Base-by-base conservation (phyloP, 2,113 vertebrate genomes). In the Tachysurus fulvidraco region DNA sequence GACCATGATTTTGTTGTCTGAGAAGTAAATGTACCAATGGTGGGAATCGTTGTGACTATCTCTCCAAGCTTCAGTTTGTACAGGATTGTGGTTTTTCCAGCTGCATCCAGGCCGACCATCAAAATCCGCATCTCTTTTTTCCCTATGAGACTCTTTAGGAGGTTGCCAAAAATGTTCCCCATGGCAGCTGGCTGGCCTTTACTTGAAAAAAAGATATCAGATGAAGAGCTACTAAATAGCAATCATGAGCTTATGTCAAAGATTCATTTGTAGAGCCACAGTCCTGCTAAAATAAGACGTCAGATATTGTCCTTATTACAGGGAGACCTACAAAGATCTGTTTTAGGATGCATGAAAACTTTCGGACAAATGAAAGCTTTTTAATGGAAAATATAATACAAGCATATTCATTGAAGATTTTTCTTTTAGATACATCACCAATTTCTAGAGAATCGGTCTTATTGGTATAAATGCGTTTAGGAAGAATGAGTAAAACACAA, bases 51-150 rank as follows among this genome's bases (percentile, higher is more conserved):
- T 88, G 97, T 98, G 80, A 98, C 97, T 0, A 98, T 97, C 93
- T 98, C 97, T 16, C 97, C 97, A 60, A 98, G 94, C 89, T 98
- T 98, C 83, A 98, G 93, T 91, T 97, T 98, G 92, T 98, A 98
- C 54, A 98, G 95, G 91, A 98, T 98, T 83, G 97, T 98, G 84
- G 97, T 98, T 93, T 98, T 98, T 6, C 97, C 97, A 1, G 97
- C 97, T 0, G 97, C 97, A 41, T 98, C 97, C 88, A 98, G 92
- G n/a, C 95, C 95, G 92, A 96, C 97, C 97, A 98, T 98, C 65
- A 98, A 95, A 90, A 98, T 97, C 87, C 97, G 93, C 97, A 98
- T 98, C 93, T 98, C 97, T 91, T 98, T 98, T 94, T 97, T 98
- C 76, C 97, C 97, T 90, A 98, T 97, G 79, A 99, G 95, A 94